These are phyloP conservation scores for Ennomos quercinarius DNA, from an alignment of 2,888 invertebrate genomes.

Conservation along the genomic window DNA sequence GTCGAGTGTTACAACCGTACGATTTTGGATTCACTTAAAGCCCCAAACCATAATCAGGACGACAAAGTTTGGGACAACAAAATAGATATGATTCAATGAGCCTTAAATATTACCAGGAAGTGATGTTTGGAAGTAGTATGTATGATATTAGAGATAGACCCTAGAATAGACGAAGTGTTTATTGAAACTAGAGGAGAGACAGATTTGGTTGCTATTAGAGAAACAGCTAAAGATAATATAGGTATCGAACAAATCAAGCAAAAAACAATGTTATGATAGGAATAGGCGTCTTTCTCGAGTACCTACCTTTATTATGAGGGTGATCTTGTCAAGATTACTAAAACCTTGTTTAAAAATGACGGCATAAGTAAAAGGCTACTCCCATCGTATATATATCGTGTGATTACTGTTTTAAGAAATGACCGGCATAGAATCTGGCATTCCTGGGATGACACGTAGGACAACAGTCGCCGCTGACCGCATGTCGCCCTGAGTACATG, in stretches of 20 bases:
- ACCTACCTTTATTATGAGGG: no score
- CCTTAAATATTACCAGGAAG: slow-evolving; percentile 1
- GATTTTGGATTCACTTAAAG: neutral
- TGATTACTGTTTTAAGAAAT: neutral
- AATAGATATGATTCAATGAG: slow-evolving; percentile 1
- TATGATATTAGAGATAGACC: neutral
- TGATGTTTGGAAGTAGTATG: neutral
- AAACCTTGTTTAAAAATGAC: no score
- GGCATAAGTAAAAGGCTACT: neutral
- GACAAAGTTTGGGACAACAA: neutral
- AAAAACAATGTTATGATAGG: no score
- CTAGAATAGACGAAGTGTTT: neutral
- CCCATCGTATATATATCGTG: neutral
- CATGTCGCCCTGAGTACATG: no score
- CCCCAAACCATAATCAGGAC: neutral
- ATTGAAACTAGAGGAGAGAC: neutral
- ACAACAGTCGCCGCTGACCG: no score
- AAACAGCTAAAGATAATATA: no score
- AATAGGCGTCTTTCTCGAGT: no score
- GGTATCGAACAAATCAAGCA: no score
- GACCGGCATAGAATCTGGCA: neutral
- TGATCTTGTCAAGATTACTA: no score
- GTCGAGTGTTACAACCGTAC: slow-evolving; percentile 1
- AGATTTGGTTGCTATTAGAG: no score
- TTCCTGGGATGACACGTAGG: neutral